Base-by-base conservation (phyloP, 1,140 invertebrate genomes). In the Bombus picipes region DNA sequence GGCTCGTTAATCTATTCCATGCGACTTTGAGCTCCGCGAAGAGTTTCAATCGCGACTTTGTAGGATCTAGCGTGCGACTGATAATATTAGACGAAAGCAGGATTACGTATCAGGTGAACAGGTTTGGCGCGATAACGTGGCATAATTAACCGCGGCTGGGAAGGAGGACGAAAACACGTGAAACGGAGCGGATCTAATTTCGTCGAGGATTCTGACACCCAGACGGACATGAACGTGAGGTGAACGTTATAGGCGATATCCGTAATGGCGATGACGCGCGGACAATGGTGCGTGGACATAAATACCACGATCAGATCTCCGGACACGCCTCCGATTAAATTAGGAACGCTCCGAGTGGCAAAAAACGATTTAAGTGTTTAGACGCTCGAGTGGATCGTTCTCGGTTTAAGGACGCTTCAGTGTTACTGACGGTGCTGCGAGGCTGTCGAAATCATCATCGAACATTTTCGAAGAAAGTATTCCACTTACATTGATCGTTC, bases 291-390 rank as follows among this genome's bases (percentile, higher is more conserved):
- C 88, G 79, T 90, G 89, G 89, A 90, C 89, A 90, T 88, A 90
- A 90, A 90, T 90, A 90, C 86, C 88, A 90, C 81, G 86, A 90
- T 90, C 88, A 32, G 89, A 88, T 90, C 88, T 90, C 85, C 28
- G 57, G 82, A 39, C 88, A 90, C 89, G 89, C 89, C 89, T 90
- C 79, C 86, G 86, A 90, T 90, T 87, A 90, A 90, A 90, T 90
- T 90, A 90, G 89, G 87, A 90, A 90, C 79, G 89, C 39, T 82
- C 68, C 53, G 57, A 73, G 78, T 90, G 82, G 88, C 82, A 88
- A 89, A 89, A 88, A 86, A 80, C 65, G 79, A 84, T 88, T 87
- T 82, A 87, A 87, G 78, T 85, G 89, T 90, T 90, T 89, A 83
- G 88, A 89, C 71, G 66, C 57, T 76, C 78, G 66, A 81, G 83